Conservation (phyloP, 2,113 vertebrate genomes). For the Pristiophorus japonicus region DNA sequence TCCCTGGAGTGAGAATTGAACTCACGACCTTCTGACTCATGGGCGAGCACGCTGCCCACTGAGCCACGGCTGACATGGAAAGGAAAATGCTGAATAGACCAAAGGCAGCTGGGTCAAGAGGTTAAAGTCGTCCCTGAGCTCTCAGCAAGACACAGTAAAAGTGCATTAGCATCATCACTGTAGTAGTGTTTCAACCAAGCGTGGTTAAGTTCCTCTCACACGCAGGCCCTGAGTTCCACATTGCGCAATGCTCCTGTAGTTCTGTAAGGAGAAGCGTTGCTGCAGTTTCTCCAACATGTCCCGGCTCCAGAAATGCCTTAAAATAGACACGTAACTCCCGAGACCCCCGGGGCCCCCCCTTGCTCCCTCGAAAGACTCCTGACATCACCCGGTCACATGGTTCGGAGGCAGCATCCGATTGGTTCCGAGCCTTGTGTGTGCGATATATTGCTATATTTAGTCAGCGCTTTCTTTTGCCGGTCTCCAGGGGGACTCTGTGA, state of each 20-base stretch:
- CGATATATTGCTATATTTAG: not conserved
- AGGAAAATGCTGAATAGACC: not conserved
- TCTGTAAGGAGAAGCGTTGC: not conserved
- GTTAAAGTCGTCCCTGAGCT: not conserved
- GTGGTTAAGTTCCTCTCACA: no score
- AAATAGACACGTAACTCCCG: not conserved
- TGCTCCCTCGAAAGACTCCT: not conserved
- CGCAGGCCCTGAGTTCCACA: no score
- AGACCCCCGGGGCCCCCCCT: rapidly evolving
- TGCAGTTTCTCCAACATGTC: not conserved
- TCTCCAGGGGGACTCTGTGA: not conserved
- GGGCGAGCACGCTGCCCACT: not conserved
- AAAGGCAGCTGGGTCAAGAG: not conserved
- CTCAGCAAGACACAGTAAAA: no score
- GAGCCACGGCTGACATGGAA: not conserved
- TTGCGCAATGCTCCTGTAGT: not conserved
- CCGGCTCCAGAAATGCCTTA: not conserved
- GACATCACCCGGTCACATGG: not conserved
- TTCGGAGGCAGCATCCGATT: not conserved
- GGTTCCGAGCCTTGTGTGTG: not conserved
- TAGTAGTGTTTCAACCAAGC: no score
- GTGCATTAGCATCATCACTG: not conserved
- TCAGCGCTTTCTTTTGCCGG: not conserved
- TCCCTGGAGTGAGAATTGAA: not conserved
- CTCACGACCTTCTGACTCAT: not conserved